Base-by-base conservation (phyloP, 2,113 vertebrate genomes). In the Chinchilla lanigera region DNA sequence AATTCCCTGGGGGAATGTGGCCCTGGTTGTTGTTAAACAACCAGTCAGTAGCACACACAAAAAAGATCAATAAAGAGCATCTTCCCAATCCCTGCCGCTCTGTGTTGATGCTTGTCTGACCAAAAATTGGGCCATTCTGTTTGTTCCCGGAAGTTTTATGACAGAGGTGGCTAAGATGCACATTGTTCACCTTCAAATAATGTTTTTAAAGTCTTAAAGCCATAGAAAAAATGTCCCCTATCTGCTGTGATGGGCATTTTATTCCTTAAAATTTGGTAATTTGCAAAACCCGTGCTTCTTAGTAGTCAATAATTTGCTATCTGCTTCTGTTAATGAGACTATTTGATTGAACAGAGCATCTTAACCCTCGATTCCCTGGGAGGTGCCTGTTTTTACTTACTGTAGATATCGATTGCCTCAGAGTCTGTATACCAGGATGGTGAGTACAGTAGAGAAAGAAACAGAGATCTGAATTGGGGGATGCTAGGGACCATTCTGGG, bases 21-120 rank as follows among this genome's bases (percentile, higher is more conserved):
- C 3, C 30, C 33, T 71, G 47, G 47, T 88, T 90, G 77, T 90
- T 89, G 73, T 61, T n/a, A 63, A 77, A 91, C 89, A 78, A 30
- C 71, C 83, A 61, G 58, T 97, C 71, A 82, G 93, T 85, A 89
- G 78, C 63, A 61, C 56, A 60, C 19, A 26, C 26, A 78, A 90
- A 90, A 26, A 28, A 69, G 20, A 30, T 20, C 54, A 52, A 58
- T 78, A 69, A 67, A 78, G 28, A 93, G 60, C 38, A 2, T 54
- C 38, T 52, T 30, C n/a, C 22, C 7, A 47, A 5, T 50, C n/a
- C 50, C 44, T 60, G 17, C 41, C 82, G 13, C 61, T 78, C 85
- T 35, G 20, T 26, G 2, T 73, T 83, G 14, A 30, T 35, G 1
- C 80, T 89, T 56, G 24, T 58, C 30, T 6, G 14, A 28, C 65